Percentiles rank a stretch among this genome's conserved stretches.
phyloP scores from a whole-genome alignment of 1,140 invertebrate genomes.

The Bombus picipes region DNA sequence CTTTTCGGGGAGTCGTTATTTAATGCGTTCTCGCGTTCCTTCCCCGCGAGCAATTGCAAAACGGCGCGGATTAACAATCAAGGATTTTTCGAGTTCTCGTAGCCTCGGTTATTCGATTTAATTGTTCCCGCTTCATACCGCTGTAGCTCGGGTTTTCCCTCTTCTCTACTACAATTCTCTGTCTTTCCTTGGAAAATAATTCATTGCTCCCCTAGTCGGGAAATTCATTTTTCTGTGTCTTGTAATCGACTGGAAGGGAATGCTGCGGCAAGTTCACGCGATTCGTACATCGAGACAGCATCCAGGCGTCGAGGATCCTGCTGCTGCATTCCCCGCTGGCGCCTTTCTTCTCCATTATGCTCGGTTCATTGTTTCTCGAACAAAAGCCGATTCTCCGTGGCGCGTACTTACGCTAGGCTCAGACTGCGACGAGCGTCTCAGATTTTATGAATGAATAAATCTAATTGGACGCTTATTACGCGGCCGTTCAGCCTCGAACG shows the following conservation, averaged over 20 bases:
- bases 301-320: constrained; percentile 34
- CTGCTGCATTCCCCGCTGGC: constrained; percentile 10
- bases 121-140: neutral
- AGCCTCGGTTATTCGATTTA: neutral
- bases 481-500: constrained; percentile 20
- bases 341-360: constrained; percentile 45
- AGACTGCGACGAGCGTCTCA: constrained; percentile 25
- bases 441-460: constrained; percentile 57
- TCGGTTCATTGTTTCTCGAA: constrained; percentile 62
- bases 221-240: neutral
- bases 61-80: constrained; percentile 4
- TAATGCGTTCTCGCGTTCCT: neutral
- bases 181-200: neutral
- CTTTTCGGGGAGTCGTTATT: constrained; percentile 29
- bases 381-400: constrained; percentile 59
- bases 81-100: neutral
- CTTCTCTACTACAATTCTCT: too few relatives aligned
- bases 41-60: constrained; percentile 30
- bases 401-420: constrained; percentile 1
- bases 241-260: neutral
- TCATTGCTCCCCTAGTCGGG: neutral
- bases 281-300: constrained; percentile 20
- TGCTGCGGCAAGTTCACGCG: neutral
- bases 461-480: constrained; percentile 61
- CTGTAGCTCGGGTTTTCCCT: too few relatives aligned